Percentiles rank a stretch among this genome's conserved stretches.
Conservation (phyloP, 2,113 vertebrate species). For the Clarias macrocephalus region DNA sequence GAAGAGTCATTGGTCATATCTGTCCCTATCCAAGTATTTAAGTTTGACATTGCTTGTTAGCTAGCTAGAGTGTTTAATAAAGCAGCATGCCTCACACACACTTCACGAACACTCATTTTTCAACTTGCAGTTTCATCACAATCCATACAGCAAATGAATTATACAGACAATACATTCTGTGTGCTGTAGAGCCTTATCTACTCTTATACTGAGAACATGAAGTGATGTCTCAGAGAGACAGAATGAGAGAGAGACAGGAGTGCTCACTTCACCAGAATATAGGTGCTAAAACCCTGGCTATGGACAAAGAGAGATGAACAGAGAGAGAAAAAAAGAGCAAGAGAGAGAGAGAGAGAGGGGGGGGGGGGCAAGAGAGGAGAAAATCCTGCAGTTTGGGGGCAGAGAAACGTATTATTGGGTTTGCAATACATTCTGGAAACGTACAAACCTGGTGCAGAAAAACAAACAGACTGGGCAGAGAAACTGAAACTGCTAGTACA, state of each 20-base stretch:
- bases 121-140: not conserved
- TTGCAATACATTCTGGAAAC: not conserved
- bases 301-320: not conserved
- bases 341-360: conserved; percentile 1
- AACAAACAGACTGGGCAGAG: not conserved
- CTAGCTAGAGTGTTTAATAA: conserved; percentile 2
- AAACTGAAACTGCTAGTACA: not conserved
- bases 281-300: not conserved
- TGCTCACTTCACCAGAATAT: not conserved
- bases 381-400: not conserved
- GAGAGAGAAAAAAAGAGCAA: not conserved
- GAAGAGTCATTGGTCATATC: conserved; percentile 9
- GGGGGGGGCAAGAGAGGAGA: not conserved
- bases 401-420: not conserved
- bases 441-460: not conserved
- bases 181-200: not conserved
- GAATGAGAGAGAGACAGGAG: not conserved
- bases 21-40: not conserved
- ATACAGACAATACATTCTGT: not conserved
- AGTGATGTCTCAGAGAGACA: not conserved
- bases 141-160: not conserved
- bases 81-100: not conserved
- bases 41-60: not conserved
- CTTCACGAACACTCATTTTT: not conserved
- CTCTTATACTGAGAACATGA: not conserved